phyloP scores from a whole-genome alignment of 2,113 vertebrate species.

The Pseudopodoces humilis region DNA sequence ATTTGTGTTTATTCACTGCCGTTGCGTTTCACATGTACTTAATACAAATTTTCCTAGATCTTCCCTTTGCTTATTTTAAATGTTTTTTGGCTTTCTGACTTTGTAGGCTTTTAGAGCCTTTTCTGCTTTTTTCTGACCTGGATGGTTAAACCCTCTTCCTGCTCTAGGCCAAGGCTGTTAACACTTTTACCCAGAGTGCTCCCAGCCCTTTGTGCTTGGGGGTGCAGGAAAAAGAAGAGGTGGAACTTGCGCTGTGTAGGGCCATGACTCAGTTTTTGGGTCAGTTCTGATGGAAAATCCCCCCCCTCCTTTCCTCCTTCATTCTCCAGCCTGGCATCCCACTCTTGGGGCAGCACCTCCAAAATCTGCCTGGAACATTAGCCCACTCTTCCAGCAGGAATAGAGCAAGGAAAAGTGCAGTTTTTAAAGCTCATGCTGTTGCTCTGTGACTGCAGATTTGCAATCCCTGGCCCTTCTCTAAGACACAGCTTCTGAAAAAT shows the following conservation, averaged over 20 bases:
- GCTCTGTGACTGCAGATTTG: background rate
- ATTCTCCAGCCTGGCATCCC: background rate
- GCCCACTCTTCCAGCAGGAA: background rate
- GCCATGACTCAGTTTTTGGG: background rate
- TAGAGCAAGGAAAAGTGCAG: background rate
- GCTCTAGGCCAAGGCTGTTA: background rate
- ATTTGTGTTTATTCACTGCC: background rate
- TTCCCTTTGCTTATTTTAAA: background rate
- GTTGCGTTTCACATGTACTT: background rate
- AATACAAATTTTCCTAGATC: background rate
- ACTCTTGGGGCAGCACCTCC: background rate
- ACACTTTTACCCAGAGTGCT: background rate
- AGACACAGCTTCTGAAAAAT: background rate
- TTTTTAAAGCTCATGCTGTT: background rate
- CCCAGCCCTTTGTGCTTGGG: background rate
- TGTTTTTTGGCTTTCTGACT: background rate
- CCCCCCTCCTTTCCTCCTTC: background rate
- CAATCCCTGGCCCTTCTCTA: background rate
- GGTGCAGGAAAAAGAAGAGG: background rate
- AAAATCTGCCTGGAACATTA: background rate
- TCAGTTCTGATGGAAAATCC: background rate
- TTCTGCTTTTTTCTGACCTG: background rate
- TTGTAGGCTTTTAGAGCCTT: background rate
- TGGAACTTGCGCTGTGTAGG: background rate
- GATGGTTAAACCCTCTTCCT: background rate